Base-by-base conservation (phyloP, 2,888 invertebrate genomes). In the Exocentrus adspersus region DNA sequence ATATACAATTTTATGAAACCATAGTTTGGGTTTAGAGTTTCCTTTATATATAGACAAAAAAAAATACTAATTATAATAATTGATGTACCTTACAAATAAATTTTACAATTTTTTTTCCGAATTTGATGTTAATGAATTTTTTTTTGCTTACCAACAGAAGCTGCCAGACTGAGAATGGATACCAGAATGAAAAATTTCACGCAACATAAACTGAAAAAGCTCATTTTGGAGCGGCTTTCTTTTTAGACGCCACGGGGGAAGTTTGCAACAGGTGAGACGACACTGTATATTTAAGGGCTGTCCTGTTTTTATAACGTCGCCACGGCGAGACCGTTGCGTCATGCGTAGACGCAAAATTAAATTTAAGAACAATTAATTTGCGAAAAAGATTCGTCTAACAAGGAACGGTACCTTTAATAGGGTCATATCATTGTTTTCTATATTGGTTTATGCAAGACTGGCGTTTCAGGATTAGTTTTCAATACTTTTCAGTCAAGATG, bases 201-300 rank as follows among this genome's bases (percentile, higher is more conserved):
- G 42, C 41, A 41, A 60, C 21, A 60, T 9, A 60, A 60, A 60
- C 53, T 43, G 41, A 60, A 53, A 52, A 60, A 60, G n/a, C 52
- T 45, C 60, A 60, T 58, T 60, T 32, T n/a, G n/a, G n/a, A n/a
- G n/a, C 42, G 24, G 24, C 52, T 20, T 21, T 32, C 16, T 21
- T 12, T 21, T 4, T 9, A 21, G 12, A 42, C 41, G 41, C 20
- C 41, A 21, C 41, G 14, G 51, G 48, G 32, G 48, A 37, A 16
- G 41, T 32, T n/a, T 16, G 45, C 48, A 45, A 48, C 45, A 59
- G 50, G 48, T 45, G 58, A 48, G 20, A 46, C 10, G 30, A 20
- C 28, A 43, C 32, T 50, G 43, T 52, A 30, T 14, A n/a, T 37
- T 37, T 20, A 41, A 37, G 60, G 53, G 60, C 14, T 32, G 52